Base-by-base conservation (phyloP, 2,797 vertebrate species). In the Saxicola maurus region DNA sequence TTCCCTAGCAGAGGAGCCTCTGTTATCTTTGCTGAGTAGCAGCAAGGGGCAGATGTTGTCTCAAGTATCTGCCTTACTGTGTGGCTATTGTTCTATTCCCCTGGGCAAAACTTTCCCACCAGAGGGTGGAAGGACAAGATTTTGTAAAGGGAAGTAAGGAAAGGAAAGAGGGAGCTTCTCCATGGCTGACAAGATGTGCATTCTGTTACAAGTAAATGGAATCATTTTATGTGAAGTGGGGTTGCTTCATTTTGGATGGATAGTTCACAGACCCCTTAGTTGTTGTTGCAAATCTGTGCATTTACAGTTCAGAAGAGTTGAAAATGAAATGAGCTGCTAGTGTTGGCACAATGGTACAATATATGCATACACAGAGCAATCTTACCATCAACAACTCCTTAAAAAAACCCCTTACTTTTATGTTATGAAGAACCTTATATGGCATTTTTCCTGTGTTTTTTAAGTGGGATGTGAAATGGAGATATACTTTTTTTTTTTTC, bases 311-410 rank as follows among this genome's bases (percentile, higher is more conserved):
- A 74, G 31, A 82, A 67, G 35, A 73, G 27, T 7, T 79, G 60
- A 62, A 91, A 90, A 88, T 82, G 4, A 91, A 86, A 85, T 33
- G 33, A 85, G 6, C 42, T 79, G 35, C 9, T 71, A 67, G 21
- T 66, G 91, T 87, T 79, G 71, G 49, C 64, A 69, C 18, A 80
- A 35, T 46, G 37, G 37, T 24, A 67, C 27, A 74, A 73, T 9
- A 20, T 37, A 31, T 33, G 5, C 53, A 46, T 84, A 74, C 3
- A 1, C n/a, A 80, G 66, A 89, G 24, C 11, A 67, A 67, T 66
- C 37, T 40, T 11, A 28, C 53, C 10, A 78, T 15, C 19, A 82
- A 17, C 27, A 67, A 23, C 24, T 82, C 23, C 53, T 71, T 64
- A 33, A 82, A 82, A 86, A 73, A 48, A n/a, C 19, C 24, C 23